Base-by-base conservation (phyloP, 2,113 vertebrate genomes). In the Equus przewalskii region DNA sequence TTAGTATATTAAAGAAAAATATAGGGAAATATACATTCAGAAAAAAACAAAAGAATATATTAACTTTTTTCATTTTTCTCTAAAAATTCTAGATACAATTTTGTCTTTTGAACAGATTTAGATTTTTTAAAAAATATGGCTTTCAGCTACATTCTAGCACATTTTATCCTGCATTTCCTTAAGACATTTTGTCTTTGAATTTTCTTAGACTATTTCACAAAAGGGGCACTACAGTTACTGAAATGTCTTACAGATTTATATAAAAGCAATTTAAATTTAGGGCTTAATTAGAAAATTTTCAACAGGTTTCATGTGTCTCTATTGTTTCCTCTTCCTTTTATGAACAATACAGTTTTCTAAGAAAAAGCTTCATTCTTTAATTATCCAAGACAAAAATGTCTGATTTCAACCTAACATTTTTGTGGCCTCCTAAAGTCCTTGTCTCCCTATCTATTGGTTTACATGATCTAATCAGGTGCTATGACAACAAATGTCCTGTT, bases 231-330 rank as follows among this genome's bases (percentile, higher is more conserved):
- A 33, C 3, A 91, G 22, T 93, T 91, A 83, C 30, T 83, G 56
- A 78, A 49, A 79, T 62, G 13, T 54, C 9, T 60, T 64, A 78
- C 4, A 56, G 26, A 76, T 75, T 73, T 51, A 11, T 56, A 30
- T 80, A 58, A 82, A n/a, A 60, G 6, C 22, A 88, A 95, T 72
- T 60, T 78, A 73, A 94, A 91, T 26, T 85, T 80, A 75, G 62
- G 19, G 4, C 41, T 54, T 73, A 67, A 49, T 89, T 83, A 72
- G 58, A n/a, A 64, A 60, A 44, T 22, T 65, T 51, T 56, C 26
- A 51, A 60, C 1, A 51, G 16, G 12, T 51, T 82, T 36, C 5
- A 72, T 46, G 0, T 33, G 9, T 62, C 9, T 80, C 28, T 78
- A 33, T 24, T 88, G 33, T 85, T 96, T 95, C 18, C 6, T 75